Evolutionary conservation across 2,797 vertebrate species (phyloP), one percentile per base, ranked within the genome.

Genomic region (Corythornis leucogaster): DNA sequence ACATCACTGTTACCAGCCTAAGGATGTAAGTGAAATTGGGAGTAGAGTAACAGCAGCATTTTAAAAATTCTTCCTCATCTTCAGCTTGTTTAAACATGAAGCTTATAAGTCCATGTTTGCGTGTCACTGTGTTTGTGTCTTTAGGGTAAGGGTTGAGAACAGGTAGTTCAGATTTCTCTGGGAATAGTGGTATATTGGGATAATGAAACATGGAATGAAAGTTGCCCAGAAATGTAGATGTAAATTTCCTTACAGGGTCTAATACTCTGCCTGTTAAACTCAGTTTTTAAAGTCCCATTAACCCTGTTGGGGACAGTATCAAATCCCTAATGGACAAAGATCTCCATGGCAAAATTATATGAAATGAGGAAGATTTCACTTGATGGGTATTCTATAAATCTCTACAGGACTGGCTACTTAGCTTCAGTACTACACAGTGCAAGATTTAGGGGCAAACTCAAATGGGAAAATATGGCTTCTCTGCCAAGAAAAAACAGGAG

Each of bases 401-500:
- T 87, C 45, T 25, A 64, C 51, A 58, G 63, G 18, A 48, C 2
- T 0, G 25, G 33, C 13, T 4, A 2, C 80, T 89, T 71, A 75
- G 48, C 40, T 90, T 89, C 64, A 70, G 54, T 55, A 28, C 35
- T 89, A 67, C 46, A 50, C 9, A 78, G 58, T 33, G 24, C 45
- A 75, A 89, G 46, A 83, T 48, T 75, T 0, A 2, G 62, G 48
- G 61, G 5, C 33, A 83, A 82, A 86, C 31, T 88, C 31, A 77
- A 70, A 80, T 54, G 26, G 40, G 66, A 89, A 89, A 82, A 88
- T 62, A 48, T 30, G 63, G 54, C 20, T 93, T n/a, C 75, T 83
- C 24, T 90, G 90, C 68, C 85, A 78, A 87, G 33, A 26, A 63
- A 87, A 74, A 50, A 28, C 82, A n/a, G n/a, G 64, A 82, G 92